Conservation (phyloP, 1,140 invertebrate genomes). For the Ostrea edulis region DNA sequence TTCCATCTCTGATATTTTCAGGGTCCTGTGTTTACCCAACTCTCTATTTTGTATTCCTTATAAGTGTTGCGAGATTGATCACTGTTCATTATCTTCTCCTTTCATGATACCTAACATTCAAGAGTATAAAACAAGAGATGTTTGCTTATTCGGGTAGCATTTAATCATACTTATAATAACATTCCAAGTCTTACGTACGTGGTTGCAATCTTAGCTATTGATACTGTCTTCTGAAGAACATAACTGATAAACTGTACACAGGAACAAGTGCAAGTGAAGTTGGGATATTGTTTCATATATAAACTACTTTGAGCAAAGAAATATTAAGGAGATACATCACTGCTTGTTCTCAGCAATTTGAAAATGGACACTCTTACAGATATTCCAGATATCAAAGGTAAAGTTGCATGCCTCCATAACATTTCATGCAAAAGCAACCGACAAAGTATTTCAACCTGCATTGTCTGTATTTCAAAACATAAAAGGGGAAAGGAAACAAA, state of each 20-base stretch:
- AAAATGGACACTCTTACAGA: not conserved
- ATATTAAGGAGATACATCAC: slow-evolving; percentile 3
- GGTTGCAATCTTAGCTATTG: not conserved
- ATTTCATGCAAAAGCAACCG: not conserved
- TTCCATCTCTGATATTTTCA: no score
- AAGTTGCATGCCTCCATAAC: not conserved
- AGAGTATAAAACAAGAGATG: slow-evolving; percentile 45
- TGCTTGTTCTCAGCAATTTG: not conserved
- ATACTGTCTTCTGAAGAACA: not conserved
- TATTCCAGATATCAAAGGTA: not conserved
- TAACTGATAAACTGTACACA: not conserved
- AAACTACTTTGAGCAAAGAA: not conserved
- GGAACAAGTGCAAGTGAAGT: no score
- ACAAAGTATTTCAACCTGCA: not conserved
- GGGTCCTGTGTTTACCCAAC: no score
- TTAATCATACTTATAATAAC: no score
- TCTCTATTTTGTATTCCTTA: no score
- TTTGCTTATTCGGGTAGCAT: slow-evolving; percentile 41
- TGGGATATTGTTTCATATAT: not conserved
- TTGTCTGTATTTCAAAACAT: no score
- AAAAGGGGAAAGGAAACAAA: not conserved
- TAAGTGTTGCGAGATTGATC: no score
- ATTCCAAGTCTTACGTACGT: no score
- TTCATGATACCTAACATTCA: not conserved
- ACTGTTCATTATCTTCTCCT: slow-evolving; percentile 29